Conservation (phyloP, 2,113 vertebrate genomes). For the Ceyx melanurus region DNA sequence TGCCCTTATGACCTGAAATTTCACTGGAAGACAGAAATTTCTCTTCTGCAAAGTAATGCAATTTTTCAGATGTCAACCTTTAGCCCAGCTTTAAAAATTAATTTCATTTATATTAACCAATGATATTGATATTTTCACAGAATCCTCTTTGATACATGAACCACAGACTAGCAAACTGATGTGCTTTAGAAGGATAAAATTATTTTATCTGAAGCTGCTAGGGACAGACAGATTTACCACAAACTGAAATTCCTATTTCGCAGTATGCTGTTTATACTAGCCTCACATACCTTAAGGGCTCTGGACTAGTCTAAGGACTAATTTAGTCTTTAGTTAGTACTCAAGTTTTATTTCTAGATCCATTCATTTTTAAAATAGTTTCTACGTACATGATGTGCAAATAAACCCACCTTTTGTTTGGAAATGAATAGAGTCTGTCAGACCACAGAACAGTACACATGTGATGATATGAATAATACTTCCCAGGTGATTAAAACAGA, state of each 20-base stretch:
- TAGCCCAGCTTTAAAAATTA: constrained; percentile 89
- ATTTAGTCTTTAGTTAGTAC: constrained; percentile 43
- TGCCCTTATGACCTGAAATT: constrained; percentile 88
- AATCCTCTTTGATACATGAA: constrained; percentile 84
- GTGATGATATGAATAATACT: neutral
- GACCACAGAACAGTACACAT: neutral
- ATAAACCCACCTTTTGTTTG: neutral
- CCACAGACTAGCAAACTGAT: constrained; percentile 79
- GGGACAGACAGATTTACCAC: constrained; percentile 80
- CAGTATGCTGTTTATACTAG: constrained; percentile 77
- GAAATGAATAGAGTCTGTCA: neutral
- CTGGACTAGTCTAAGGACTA: neutral
- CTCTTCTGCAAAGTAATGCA: constrained; percentile 88
- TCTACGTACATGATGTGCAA: constrained; percentile 3
- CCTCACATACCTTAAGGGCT: constrained; percentile 69
- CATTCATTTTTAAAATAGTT: constrained; percentile 38
- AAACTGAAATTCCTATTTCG: constrained; percentile 76
- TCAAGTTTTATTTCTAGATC: constrained; percentile 56
- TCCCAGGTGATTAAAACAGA: neutral
- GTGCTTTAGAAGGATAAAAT: constrained; percentile 75
- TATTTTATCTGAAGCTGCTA: constrained; percentile 79
- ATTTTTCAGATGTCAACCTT: constrained; percentile 91
- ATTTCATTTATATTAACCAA: constrained; percentile 92
- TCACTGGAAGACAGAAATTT: constrained; percentile 88
- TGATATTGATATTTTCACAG: constrained; percentile 88